These are phyloP conservation scores for Mormyrus iriodes DNA, from an alignment of 2,113 vertebrate species.

Conservation along the genomic window DNA sequence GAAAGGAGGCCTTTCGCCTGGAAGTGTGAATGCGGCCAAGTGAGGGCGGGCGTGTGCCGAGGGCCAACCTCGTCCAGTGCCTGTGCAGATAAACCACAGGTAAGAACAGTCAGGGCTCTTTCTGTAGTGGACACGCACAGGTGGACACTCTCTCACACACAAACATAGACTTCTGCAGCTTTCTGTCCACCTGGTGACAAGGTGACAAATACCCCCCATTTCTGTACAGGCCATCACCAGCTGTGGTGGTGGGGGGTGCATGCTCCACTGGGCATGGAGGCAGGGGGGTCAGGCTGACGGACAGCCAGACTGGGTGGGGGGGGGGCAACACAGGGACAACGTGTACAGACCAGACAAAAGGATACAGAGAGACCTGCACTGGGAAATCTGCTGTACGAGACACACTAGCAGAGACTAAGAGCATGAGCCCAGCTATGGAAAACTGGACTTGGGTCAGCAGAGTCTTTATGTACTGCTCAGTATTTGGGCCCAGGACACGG, in stretches of 20 bases:
- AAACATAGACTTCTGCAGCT: background rate
- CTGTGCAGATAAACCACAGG: background rate
- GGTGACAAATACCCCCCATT: slow-evolving; percentile 25
- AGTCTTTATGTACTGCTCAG: background rate
- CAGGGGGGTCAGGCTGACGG: background rate
- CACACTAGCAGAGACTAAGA: background rate
- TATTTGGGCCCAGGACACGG: background rate
- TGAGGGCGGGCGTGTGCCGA: too few relatives aligned
- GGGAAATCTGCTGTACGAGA: background rate
- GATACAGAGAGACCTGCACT: background rate
- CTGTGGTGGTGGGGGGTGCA: background rate
- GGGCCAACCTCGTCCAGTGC: background rate
- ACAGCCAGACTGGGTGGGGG: background rate
- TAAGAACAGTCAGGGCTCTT: background rate
- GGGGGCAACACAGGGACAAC: background rate
- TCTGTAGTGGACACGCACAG: background rate
- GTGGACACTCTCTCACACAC: background rate
- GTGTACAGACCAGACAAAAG: background rate
- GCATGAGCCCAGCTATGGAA: background rate
- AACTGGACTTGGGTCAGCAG: background rate
- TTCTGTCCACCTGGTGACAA: slow-evolving; percentile 13
- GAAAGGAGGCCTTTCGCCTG: background rate
- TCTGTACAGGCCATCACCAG: background rate
- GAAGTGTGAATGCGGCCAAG: background rate
- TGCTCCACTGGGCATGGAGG: slow-evolving; percentile 18